Percentiles rank a stretch among this genome's conserved stretches.
Conservation (phyloP, 2,888 invertebrate species). For the Pollenia amentaria region DNA sequence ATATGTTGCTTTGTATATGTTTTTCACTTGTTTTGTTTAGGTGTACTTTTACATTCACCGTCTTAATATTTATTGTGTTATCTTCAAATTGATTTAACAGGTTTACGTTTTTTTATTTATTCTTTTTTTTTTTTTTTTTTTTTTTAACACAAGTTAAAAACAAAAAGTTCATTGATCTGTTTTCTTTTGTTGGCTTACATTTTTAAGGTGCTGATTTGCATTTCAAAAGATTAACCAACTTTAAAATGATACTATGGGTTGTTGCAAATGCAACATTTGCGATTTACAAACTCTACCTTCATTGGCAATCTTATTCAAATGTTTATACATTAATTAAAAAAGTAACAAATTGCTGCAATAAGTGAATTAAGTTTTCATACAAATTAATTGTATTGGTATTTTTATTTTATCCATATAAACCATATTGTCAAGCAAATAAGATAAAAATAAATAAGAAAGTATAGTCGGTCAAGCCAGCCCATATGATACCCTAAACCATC, state of each 20-base stretch:
- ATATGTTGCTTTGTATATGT: neutral
- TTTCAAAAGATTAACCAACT: slow-evolving; percentile 22
- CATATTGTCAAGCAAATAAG: too few relatives aligned
- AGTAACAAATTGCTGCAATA: too few relatives aligned
- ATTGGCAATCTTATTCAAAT: too few relatives aligned
- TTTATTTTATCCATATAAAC: too few relatives aligned
- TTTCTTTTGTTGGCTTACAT: neutral
- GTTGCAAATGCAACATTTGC: neutral
- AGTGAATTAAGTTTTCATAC: too few relatives aligned
- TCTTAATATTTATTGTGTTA: neutral
- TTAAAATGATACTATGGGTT: neutral
- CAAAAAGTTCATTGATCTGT: slow-evolving; percentile 53
- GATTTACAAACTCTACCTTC: neutral
- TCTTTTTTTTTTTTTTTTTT: slow-evolving; percentile 3
- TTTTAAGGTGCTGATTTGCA: slow-evolving; percentile 30
- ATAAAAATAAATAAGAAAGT: too few relatives aligned
- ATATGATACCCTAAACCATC: too few relatives aligned
- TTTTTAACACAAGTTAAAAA: neutral
- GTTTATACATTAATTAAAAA: too few relatives aligned
- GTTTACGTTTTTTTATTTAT: too few relatives aligned
- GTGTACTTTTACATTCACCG: neutral
- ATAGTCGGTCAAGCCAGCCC: too few relatives aligned
- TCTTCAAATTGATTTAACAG: slow-evolving; percentile 12
- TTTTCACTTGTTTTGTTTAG: neutral
- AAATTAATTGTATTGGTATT: too few relatives aligned